These are phyloP conservation scores for Cyprinus carpio DNA, from an alignment of 2,113 vertebrate species.

Conservation along the genomic window DNA sequence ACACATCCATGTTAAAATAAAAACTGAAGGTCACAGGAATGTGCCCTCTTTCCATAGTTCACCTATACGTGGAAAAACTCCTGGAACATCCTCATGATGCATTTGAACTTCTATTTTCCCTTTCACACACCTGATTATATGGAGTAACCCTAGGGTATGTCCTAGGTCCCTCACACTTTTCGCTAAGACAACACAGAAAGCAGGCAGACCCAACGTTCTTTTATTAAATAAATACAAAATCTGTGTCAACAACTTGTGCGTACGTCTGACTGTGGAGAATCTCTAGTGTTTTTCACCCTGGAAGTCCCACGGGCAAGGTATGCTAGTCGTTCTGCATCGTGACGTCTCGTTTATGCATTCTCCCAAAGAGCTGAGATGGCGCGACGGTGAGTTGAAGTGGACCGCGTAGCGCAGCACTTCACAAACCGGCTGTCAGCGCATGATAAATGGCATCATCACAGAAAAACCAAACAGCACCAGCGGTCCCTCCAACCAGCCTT, in stretches of 20 bases:
- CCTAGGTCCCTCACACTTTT: not conserved
- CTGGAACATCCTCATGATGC: conserved; percentile 16
- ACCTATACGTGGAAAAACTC: conserved; percentile 31
- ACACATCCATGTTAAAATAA: conserved; percentile 17
- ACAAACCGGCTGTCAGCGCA: conserved; percentile 58
- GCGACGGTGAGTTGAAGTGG: conserved; percentile 50
- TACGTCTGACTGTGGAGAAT: conserved; percentile 13
- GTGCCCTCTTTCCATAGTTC: conserved; percentile 48
- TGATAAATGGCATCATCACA: conserved; percentile 66
- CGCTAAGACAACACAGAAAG: not conserved
- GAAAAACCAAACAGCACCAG: conserved; percentile 58
- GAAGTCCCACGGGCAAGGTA: conserved; percentile 13
- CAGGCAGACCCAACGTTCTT: not conserved
- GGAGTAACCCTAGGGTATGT: not conserved
- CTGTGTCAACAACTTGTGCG: not conserved
- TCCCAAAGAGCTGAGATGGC: conserved; percentile 51
- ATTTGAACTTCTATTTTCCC: conserved; percentile 10
- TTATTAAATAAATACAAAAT: not conserved
- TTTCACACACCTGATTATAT: conserved; percentile 6
- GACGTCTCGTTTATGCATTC: conserved; percentile 47
- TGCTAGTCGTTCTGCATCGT: conserved; percentile 20
- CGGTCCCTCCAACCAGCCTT: conserved; percentile 49
- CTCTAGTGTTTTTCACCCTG: conserved; percentile 20
- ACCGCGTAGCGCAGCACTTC: conserved; percentile 40
- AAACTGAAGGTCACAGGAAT: conserved; percentile 50